Evolutionary conservation across 2,888 invertebrate genomes (phyloP).

Genomic region (Dysmachus trigonus): DNA sequence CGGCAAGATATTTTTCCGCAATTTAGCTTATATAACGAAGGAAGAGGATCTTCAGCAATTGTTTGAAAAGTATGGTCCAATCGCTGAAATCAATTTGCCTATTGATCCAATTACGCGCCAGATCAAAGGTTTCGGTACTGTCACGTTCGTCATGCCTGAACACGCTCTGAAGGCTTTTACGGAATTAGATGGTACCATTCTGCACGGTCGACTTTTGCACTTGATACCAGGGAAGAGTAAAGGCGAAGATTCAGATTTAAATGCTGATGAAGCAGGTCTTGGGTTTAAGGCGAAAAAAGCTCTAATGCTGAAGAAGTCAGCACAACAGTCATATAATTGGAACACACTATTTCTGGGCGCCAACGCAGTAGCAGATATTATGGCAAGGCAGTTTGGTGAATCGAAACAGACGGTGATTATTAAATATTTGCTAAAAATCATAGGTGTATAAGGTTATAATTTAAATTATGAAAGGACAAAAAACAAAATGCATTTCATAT

Average conservation of each 20-base stretch:
- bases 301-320: constrained; percentile 76
- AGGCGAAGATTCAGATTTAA: constrained; percentile 65
- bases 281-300: constrained; percentile 87
- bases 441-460: not conserved
- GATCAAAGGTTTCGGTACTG: constrained; percentile 88
- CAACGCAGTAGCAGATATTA: constrained; percentile 91
- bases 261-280: constrained; percentile 70
- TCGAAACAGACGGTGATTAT: constrained; percentile 79
- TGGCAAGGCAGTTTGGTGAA: constrained; percentile 84
- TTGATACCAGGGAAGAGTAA: constrained; percentile 86
- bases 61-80: constrained; percentile 86
- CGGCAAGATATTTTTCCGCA: constrained; percentile 91
- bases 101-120: constrained; percentile 83
- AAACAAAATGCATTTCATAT: too few relatives aligned
- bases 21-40: constrained; percentile 85
- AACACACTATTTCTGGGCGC: constrained; percentile 93
- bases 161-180: constrained; percentile 90
- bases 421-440: not conserved
- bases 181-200: constrained; percentile 88
- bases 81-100: constrained; percentile 89
- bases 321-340: constrained; percentile 90
- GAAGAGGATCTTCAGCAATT: constrained; percentile 84
- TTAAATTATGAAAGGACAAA: not conserved
- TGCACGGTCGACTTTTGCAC: constrained; percentile 93
- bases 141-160: constrained; percentile 94